A percentile compares a stretch with the other conserved stretches of the same genome.
Conservation (phyloP, 2,113 vertebrate species). For the Peromyscus leucopus region DNA sequence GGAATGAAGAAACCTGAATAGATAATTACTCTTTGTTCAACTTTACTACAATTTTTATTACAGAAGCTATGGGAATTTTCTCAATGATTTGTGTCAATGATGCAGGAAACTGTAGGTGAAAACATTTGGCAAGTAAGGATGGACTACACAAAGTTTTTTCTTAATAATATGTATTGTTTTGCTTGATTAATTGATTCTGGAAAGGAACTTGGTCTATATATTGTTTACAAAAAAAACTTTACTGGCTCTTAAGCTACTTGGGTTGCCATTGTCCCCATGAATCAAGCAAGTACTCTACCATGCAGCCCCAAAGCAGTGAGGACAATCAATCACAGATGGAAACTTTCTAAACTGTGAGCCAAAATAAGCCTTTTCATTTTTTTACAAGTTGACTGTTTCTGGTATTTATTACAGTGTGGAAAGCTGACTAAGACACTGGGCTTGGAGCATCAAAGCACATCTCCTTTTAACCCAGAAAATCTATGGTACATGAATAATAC, state of each 20-base stretch:
- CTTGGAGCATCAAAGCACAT: not conserved
- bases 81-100: not conserved
- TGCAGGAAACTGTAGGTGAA: not conserved
- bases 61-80: not conserved
- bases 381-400: not conserved
- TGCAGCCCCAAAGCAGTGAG: not conserved
- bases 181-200: not conserved
- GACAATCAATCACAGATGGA: not conserved
- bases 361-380: not conserved
- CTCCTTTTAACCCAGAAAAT: conserved; percentile 26
- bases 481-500: not conserved
- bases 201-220: not conserved
- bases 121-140: not conserved
- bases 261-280: not conserved
- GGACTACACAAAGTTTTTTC: not conserved
- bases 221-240: not conserved
- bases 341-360: not conserved
- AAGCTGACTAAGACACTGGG: not conserved
- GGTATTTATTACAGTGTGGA: not conserved
- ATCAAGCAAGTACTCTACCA: not conserved
- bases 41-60: not conserved
- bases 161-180: not conserved
- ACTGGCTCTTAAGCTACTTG: not conserved
- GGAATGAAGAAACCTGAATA: not conserved
- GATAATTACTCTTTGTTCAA: not conserved